Evolutionary conservation across 2,888 invertebrate species (phyloP).

Genomic region (Xestobium rufovillosum): DNA sequence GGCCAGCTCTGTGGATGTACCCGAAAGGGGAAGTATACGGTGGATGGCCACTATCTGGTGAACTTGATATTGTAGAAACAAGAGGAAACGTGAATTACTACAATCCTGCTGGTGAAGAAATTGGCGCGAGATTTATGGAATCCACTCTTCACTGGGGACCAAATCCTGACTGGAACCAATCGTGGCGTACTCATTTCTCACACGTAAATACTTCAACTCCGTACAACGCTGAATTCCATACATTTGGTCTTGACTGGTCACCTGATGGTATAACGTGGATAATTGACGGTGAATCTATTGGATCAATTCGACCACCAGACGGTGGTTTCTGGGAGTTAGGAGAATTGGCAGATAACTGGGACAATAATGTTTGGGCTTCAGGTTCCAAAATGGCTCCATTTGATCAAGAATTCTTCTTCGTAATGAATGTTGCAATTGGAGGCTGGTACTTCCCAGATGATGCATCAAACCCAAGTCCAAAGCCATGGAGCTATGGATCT

Average conservation of each 20-base stretch:
- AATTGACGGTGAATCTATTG: constrained; percentile 48
- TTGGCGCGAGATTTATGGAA: constrained; percentile 52
- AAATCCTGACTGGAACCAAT: constrained; percentile 47
- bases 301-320: constrained; percentile 45
- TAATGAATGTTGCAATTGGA: constrained; percentile 61
- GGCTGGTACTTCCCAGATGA: constrained; percentile 62
- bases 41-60: constrained; percentile 61
- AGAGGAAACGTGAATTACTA: constrained; percentile 49
- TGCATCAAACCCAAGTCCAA: too few species aligned
- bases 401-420: constrained; percentile 56
- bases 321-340: constrained; percentile 63
- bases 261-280: constrained; percentile 46
- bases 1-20: constrained; percentile 60
- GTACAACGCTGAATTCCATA: constrained; percentile 53
- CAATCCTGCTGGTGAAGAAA: constrained; percentile 45
- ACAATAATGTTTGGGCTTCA: constrained; percentile 29
- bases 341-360: constrained; percentile 46
- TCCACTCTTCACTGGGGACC: constrained; percentile 64
- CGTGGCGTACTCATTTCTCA: constrained; percentile 47
- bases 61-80: constrained; percentile 60
- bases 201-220: constrained; percentile 38
- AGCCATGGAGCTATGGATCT: too few species aligned
- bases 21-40: constrained; percentile 57
- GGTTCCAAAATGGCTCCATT: too few species aligned
- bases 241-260: constrained; percentile 61